Conservation (phyloP, 2,797 vertebrate species). For the Pteropus rufus region DNA sequence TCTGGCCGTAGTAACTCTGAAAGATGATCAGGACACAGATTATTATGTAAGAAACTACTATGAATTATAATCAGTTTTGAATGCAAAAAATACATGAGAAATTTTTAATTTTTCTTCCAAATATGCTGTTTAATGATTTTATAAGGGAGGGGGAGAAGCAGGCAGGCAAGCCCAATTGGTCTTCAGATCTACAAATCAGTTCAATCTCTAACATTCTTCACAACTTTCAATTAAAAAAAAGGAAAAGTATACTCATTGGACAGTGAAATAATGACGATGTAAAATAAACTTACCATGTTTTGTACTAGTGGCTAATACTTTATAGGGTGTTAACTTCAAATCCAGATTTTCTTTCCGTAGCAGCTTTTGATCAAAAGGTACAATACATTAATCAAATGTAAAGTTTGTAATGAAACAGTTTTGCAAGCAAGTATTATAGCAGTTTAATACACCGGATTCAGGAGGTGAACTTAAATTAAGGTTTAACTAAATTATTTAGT, state of each 20-base stretch:
- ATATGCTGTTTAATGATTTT: background rate
- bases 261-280: background rate
- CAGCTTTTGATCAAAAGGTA: slow-evolving; percentile 82
- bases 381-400: slow-evolving; percentile 26
- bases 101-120: background rate
- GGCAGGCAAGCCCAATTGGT: no score
- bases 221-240: background rate
- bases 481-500: background rate
- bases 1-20: background rate
- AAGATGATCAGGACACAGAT: background rate
- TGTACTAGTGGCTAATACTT: slow-evolving; percentile 97
- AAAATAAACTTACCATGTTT: slow-evolving; percentile 89
- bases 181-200: background rate
- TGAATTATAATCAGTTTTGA: background rate
- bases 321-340: slow-evolving; percentile 97
- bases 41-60: background rate
- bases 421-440: background rate
- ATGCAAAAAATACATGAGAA: background rate
- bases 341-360: slow-evolving; percentile 97
- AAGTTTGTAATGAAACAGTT: background rate
- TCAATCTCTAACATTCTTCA: background rate
- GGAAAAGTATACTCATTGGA: background rate
- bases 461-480: background rate
- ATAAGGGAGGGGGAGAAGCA: background rate
- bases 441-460: background rate